A percentile compares a stretch with the other conserved stretches of the same genome.
Conservation (phyloP, 2,888 invertebrate genomes). For the Macrosiphum euphorbiae region DNA sequence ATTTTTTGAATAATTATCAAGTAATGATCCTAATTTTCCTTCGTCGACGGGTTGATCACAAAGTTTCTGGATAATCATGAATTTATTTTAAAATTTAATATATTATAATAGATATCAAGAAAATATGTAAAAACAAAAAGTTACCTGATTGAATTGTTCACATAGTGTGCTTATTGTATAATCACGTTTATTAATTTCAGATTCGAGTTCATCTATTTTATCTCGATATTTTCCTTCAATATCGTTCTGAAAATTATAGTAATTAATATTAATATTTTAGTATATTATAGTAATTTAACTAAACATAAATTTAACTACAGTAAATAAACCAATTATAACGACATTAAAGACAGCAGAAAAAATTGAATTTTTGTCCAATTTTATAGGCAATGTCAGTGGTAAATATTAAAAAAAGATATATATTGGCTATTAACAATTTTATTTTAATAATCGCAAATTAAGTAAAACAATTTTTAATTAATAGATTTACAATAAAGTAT, state of each 20-base stretch:
- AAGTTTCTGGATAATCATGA: conserved; percentile 37
- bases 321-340: background rate
- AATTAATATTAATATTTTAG: background rate
- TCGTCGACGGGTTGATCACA: conserved; percentile 47
- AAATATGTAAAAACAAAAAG: background rate
- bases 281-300: background rate
- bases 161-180: conserved; percentile 83
- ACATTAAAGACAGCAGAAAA: background rate
- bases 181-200: conserved; percentile 85
- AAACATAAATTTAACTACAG: background rate
- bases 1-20: conserved; percentile 45
- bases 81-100: background rate
- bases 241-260: conserved; percentile 70
- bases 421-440: background rate
- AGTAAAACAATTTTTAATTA: background rate
- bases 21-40: conserved; percentile 47
- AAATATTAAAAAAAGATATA: background rate
- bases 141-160: conserved; percentile 63
- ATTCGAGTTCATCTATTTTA: conserved; percentile 68
- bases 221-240: conserved; percentile 71
- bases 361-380: background rate
- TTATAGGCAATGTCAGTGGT: background rate
- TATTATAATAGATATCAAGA: background rate
- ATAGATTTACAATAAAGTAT: background rate
- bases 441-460: no score